phyloP scores from a whole-genome alignment of 2,888 invertebrate genomes.

The Pandemis cinnamomeana region DNA sequence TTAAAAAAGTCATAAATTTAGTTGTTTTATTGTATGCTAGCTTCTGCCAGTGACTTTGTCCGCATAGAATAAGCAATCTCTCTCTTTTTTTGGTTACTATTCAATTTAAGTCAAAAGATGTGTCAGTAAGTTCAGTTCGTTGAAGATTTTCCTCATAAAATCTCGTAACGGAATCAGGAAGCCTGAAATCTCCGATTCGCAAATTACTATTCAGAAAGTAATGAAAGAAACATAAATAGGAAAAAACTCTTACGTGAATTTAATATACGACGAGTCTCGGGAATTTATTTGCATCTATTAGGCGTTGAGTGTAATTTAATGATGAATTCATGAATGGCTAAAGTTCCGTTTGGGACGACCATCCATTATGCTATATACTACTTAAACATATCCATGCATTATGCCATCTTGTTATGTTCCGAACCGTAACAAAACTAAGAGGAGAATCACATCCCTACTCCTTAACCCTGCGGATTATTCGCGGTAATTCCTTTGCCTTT shows the following conservation, averaged over 20 bases:
- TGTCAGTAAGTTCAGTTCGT: not conserved
- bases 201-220: not conserved
- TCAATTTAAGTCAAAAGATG: too few species aligned
- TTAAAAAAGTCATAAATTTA: too few species aligned
- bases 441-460: not conserved
- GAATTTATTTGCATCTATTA: slow-evolving; percentile 8
- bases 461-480: too few species aligned
- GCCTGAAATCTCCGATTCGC: not conserved
- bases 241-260: not conserved
- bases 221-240: not conserved
- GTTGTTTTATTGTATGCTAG: too few species aligned
- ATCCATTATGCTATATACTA: not conserved
- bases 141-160: not conserved
- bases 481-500: too few species aligned
- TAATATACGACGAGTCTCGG: not conserved
- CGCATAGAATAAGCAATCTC: too few species aligned
- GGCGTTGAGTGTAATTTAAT: slow-evolving; percentile 1
- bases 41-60: too few species aligned
- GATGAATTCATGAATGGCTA: slow-evolving; percentile 12
- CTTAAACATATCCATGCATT: not conserved
- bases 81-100: too few species aligned
- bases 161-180: not conserved
- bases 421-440: not conserved
- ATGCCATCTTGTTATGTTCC: not conserved
- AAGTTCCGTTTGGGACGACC: not conserved